Evolutionary conservation across 2,888 invertebrate genomes (phyloP).

Genomic region (Meiosimyza decipiens): DNA sequence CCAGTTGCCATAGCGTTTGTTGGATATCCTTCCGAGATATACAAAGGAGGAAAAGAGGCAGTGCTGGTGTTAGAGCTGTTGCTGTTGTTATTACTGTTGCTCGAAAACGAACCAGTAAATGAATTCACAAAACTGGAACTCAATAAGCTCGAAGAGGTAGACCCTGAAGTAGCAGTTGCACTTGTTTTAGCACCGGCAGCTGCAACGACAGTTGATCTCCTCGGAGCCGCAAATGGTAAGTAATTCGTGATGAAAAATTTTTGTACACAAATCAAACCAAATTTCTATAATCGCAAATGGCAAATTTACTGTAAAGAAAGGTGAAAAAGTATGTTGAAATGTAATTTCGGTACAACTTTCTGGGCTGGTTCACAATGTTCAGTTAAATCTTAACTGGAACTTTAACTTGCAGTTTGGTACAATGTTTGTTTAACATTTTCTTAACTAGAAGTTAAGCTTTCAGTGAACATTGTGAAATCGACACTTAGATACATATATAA

Average conservation of each 20-base stretch:
- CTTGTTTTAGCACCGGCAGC: slow-evolving; percentile 50
- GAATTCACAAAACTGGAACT: slow-evolving; percentile 45
- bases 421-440: too few relatives aligned
- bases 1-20: slow-evolving; percentile 34
- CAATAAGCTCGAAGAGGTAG: slow-evolving; percentile 48
- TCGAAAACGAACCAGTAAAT: slow-evolving; percentile 45
- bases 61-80: slow-evolving; percentile 24
- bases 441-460: too few relatives aligned
- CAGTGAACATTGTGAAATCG: too few relatives aligned
- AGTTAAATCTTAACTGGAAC: too few relatives aligned
- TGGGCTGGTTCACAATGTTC: too few relatives aligned
- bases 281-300: neutral
- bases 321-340: neutral
- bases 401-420: too few relatives aligned
- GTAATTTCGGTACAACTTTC: too few relatives aligned
- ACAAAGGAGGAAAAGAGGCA: slow-evolving; percentile 29
- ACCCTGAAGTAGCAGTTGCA: slow-evolving; percentile 45
- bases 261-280: neutral
- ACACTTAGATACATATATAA: too few relatives aligned
- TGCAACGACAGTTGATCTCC: slow-evolving; percentile 62
- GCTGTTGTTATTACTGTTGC: slow-evolving; percentile 37
- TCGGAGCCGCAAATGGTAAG: slow-evolving; percentile 54
- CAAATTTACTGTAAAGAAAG: neutral
- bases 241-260: slow-evolving; percentile 62
- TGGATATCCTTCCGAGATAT: slow-evolving; percentile 25